Base-by-base conservation (phyloP, 2,113 vertebrate species). In the Danio rerio region DNA sequence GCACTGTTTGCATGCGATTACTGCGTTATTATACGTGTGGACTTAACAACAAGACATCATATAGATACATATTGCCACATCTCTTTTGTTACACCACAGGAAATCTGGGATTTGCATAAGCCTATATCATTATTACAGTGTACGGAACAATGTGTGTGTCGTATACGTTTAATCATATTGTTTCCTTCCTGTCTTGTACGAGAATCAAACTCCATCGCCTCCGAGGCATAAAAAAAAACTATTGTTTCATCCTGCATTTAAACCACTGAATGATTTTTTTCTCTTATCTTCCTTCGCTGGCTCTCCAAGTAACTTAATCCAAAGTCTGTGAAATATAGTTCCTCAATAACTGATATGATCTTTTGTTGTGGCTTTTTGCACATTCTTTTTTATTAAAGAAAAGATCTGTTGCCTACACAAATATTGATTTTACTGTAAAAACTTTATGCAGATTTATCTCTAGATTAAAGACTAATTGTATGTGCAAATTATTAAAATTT, bases 211-310 rank as follows among this genome's bases (percentile, higher is more conserved):
- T 88, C 88, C 85, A 81, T 84, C 9, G 78, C 71, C 73, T 72
- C 87, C 55, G 61, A 88, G 81, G 82, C 81, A 90, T 88, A 87
- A 90, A 91, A 93, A 89, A 88, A 86, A 85, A 31, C 31, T 88
- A 89, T 91, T 92, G 90, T 93, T 91, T 88, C 59, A 88, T 40
- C 58, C 87, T 93, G 88, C 91, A 91, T 80, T 15, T 81, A 81
- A 20, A 92, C 89, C 89, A 91, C 92, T 82, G 84, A 83, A 88
- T 83, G 90, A 89, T 88, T 90, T 31, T 31, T 31, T 88, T 21
- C 83, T 87, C 81, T 85, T 90, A 89, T 89, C 88, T 81, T 85
- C 88, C 43, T 85, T 74, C 63, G 68, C 11, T 49, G 20, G 78
- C 21, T 63, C n/a, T 72, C 11, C 5, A 45, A 59, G 70, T 52